Evolutionary conservation across 2,113 vertebrate genomes (phyloP).

Genomic region (Ptychochromis oligacanthus): DNA sequence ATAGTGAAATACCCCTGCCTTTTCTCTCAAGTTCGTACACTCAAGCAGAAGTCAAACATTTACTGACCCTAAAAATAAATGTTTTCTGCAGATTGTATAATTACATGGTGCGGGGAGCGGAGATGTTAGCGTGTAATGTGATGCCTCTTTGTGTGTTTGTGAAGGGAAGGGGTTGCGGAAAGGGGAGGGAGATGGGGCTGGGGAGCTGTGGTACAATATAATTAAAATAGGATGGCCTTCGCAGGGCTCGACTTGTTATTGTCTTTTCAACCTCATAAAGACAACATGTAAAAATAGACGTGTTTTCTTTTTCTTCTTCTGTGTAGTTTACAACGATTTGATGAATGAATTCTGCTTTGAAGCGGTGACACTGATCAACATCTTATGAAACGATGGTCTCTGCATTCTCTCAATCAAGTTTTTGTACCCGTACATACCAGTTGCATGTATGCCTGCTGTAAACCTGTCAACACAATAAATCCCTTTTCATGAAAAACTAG

Average conservation of each 20-base stretch:
- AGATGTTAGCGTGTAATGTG: slow-evolving; percentile 73
- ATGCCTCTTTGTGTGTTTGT: slow-evolving; percentile 76
- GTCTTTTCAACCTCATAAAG: slow-evolving; percentile 74
- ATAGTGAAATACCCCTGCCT: slow-evolving; percentile 70
- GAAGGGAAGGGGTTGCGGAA: slow-evolving; percentile 77
- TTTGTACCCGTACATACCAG: slow-evolving; percentile 38
- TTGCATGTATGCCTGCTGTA: slow-evolving; percentile 23
- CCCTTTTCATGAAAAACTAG: slow-evolving; percentile 36
- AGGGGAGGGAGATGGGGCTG: slow-evolving; percentile 66
- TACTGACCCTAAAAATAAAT: slow-evolving; percentile 80
- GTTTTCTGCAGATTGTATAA: slow-evolving; percentile 80
- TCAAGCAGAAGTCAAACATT: slow-evolving; percentile 72
- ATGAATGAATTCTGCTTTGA: slow-evolving; percentile 33
- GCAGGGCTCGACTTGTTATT: slow-evolving; percentile 75
- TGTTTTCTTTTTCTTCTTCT: slow-evolving; percentile 42
- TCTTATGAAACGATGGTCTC: slow-evolving; percentile 1
- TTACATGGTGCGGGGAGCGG: slow-evolving; percentile 65
- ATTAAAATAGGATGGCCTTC: slow-evolving; percentile 80
- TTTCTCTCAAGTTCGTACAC: slow-evolving; percentile 31
- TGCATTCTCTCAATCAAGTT: slow-evolving; percentile 5
- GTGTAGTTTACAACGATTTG: slow-evolving; percentile 14
- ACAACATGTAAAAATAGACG: slow-evolving; percentile 63
- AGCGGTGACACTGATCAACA: slow-evolving; percentile 16
- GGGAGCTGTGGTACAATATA: slow-evolving; percentile 72
- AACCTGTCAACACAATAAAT: slow-evolving; percentile 61